phyloP scores from a whole-genome alignment of 2,797 vertebrate species.

The Onychomys torridus region DNA sequence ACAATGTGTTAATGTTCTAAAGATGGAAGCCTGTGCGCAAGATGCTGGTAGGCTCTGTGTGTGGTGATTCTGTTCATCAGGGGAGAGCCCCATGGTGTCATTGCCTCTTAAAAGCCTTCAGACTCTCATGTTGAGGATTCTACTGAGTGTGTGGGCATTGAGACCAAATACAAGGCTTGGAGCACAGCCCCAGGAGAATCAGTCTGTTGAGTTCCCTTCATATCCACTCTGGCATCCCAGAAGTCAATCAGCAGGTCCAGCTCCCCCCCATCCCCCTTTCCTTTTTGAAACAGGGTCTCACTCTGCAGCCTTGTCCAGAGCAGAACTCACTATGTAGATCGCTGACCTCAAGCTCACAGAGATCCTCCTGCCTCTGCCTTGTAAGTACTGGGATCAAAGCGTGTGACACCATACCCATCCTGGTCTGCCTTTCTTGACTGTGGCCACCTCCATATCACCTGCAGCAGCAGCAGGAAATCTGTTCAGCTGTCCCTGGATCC shows the following conservation, averaged over 20 bases:
- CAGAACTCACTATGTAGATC: background rate
- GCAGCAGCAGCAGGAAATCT: background rate
- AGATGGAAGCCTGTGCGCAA: background rate
- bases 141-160: background rate
- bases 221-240: background rate
- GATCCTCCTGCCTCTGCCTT: background rate
- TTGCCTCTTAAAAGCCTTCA: background rate
- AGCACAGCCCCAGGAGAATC: background rate
- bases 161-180: background rate
- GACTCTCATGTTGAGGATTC: background rate
- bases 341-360: background rate
- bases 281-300: background rate
- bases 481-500: background rate
- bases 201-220: background rate
- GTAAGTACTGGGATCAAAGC: background rate
- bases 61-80: background rate
- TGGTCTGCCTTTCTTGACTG: background rate
- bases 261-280: too few relatives aligned
- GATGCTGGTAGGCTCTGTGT: background rate
- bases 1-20: background rate
- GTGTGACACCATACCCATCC: background rate
- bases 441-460: background rate
- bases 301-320: background rate
- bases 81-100: background rate
- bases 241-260: too few relatives aligned